These are phyloP conservation scores for Ornithorhynchus anatinus DNA, from an alignment of 2,113 vertebrate species.

Conservation along the genomic window DNA sequence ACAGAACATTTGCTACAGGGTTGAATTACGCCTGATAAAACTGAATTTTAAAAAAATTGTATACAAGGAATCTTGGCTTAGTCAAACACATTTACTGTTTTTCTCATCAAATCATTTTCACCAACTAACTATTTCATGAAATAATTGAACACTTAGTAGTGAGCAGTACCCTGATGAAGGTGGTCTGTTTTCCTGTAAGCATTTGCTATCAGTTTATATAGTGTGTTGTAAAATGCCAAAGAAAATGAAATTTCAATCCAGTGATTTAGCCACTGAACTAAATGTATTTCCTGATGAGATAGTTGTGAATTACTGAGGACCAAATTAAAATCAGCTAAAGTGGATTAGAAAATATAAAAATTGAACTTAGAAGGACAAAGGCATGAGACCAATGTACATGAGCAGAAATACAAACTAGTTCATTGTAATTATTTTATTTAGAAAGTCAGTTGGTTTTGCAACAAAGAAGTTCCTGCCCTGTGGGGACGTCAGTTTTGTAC, in stretches of 20 bases:
- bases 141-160: slow-evolving; percentile 37
- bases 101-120: slow-evolving; percentile 38
- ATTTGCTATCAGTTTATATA: slow-evolving; percentile 47
- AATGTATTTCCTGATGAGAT: slow-evolving; percentile 62
- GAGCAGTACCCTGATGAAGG: slow-evolving; percentile 35
- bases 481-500: no score
- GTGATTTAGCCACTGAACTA: slow-evolving; percentile 53
- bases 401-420: no score
- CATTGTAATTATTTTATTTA: no score
- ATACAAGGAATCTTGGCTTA: slow-evolving; percentile 28
- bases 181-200: slow-evolving; percentile 16
- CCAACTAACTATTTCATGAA: slow-evolving; percentile 45
- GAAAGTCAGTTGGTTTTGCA: no score
- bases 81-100: slow-evolving; percentile 43
- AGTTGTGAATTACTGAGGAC: slow-evolving; percentile 32
- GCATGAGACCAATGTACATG: no score
- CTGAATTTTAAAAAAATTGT: slow-evolving; percentile 41
- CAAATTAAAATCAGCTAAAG: slow-evolving; percentile 53
- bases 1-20: slow-evolving; percentile 24
- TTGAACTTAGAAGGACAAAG: neutral
- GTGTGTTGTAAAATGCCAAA: slow-evolving; percentile 47
- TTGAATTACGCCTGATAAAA: slow-evolving; percentile 51
- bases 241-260: slow-evolving; percentile 58
- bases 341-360: slow-evolving; percentile 18
- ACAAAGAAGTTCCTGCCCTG: no score